Conservation (phyloP, 2,888 invertebrate genomes). For the Branchipolynoe longqiensis region DNA sequence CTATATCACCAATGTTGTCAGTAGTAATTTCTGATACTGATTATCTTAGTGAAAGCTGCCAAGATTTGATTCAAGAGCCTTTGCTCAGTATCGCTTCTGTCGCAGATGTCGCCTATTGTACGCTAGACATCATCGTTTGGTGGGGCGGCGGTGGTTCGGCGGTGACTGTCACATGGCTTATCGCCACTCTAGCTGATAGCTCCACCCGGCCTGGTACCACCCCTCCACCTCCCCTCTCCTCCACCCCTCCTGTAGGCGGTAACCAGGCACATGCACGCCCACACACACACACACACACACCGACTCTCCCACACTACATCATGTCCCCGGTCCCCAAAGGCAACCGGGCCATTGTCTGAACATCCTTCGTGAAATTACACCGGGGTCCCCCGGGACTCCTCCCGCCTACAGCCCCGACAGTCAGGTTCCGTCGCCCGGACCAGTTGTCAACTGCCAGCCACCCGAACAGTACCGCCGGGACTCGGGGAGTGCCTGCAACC, state of each 20-base stretch:
- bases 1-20: too few relatives aligned
- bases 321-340: conserved; percentile 39
- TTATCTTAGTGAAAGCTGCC: too few relatives aligned
- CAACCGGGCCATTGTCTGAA: conserved; percentile 9
- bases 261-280: not conserved
- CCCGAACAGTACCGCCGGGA: too few relatives aligned
- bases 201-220: too few relatives aligned
- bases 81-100: too few relatives aligned
- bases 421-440: not conserved
- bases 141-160: not conserved
- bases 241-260: too few relatives aligned
- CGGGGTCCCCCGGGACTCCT: conserved; percentile 12
- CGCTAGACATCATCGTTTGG: not conserved
- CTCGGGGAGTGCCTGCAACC: too few relatives aligned
- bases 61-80: too few relatives aligned
- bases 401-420: not conserved
- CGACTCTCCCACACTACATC: not conserved
- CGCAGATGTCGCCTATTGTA: too few relatives aligned
- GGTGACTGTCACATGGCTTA: conserved; percentile 7
- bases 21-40: too few relatives aligned
- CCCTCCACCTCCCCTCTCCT: too few relatives aligned
- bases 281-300: not conserved
- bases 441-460: conserved; percentile 41
- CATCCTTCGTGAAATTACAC: conserved; percentile 42
- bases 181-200: not conserved